Base-by-base conservation (phyloP, 2,888 invertebrate genomes). In the Chaitophorus viminalis region DNA sequence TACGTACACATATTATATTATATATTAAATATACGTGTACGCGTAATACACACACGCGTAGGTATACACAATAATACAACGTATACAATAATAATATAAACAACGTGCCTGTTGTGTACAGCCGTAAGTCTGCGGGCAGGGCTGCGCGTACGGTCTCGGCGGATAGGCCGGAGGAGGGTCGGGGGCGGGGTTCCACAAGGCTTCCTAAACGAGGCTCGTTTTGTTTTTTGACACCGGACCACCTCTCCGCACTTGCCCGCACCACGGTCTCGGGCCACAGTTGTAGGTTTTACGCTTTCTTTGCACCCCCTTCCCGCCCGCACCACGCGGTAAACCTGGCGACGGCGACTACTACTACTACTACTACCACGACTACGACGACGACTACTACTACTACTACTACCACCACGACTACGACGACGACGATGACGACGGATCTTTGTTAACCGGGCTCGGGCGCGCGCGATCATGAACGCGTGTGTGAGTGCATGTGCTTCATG, bases 131-230 rank as follows among this genome's bases (percentile, higher is more conserved):
- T 84, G 70, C 72, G 78, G 52, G 86, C 78, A 86, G 86, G 52
- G 86, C 86, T 78, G 82, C 39, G 76, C 21, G 65, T 36, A 75
- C 31, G 39, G 46, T 85, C 65, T 17, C 36, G 85, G n/a, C n/a
- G n/a, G n/a, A n/a, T n/a, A n/a, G n/a, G n/a, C n/a, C n/a, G n/a
- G n/a, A n/a, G n/a, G n/a, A n/a, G n/a, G n/a, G n/a, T n/a, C n/a
- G n/a, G n/a, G 74, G 87, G 87, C 74, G 81, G 87, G 87, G 87
- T 74, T 54, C 72, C 33, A 68, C 84, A 81, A 87, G 87, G 87
- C 87, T 81, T 87, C 87, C 79, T 87, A 87, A 87, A 87, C 87
- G 87, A 87, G 87, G 87, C 79, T 87, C 87, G 87, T 87, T 87
- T 87, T 87, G 87, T 87, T 87, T 87, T 87, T 87, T 87, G 87